phyloP scores from a whole-genome alignment of 2,797 vertebrate genomes.

The Triplophysa bombifrons region DNA sequence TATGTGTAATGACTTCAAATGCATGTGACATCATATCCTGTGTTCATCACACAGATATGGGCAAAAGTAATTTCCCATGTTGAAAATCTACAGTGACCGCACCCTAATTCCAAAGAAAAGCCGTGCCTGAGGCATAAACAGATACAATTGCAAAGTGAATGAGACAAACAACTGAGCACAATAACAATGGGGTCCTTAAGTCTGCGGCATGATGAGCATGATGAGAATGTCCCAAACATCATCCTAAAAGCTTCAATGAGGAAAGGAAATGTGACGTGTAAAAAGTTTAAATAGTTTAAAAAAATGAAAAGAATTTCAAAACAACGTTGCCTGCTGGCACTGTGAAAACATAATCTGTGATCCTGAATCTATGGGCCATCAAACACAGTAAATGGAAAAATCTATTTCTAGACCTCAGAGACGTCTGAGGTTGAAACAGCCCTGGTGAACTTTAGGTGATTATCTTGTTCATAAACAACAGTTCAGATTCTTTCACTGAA shows the following conservation, averaged over 20 bases:
- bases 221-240: neutral
- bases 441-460: neutral
- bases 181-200: neutral
- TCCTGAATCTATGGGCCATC: neutral
- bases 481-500: neutral
- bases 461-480: constrained; percentile 2
- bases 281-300: neutral
- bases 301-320: neutral
- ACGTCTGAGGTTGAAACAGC: neutral
- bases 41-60: neutral
- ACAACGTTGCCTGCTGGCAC: neutral
- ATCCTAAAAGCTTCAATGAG: neutral
- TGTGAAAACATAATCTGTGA: constrained; percentile 11
- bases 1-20: neutral
- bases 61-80: neutral
- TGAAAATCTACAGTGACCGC: neutral
- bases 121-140: constrained; percentile 6
- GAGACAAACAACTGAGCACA: neutral
- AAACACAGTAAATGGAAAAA: constrained; percentile 28
- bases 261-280: neutral
- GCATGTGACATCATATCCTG: neutral
- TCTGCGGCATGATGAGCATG: neutral
- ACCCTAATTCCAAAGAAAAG: neutral
- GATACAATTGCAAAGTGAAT: neutral
- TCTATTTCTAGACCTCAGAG: constrained; percentile 13